Base-by-base conservation (phyloP, 1,140 invertebrate species). In the Formica exsecta region DNA sequence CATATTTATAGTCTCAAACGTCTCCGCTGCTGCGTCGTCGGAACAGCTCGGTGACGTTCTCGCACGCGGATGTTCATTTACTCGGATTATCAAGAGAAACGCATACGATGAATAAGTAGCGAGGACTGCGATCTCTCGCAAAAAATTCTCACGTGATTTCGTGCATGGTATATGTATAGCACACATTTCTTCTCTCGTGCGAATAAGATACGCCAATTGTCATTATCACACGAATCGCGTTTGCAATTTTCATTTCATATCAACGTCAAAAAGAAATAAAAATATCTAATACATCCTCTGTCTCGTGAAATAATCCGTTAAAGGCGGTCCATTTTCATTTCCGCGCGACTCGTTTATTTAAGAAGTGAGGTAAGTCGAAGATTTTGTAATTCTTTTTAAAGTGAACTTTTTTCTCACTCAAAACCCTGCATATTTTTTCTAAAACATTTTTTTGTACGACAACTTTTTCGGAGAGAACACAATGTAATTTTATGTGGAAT, bases 1-100 rank as follows among this genome's bases (percentile, higher is more conserved):
- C 91, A 92, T 92, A 92, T 92, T 91, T 91, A 92, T 91, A 91
- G 91, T 89, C 89, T 89, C 41, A 66, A 89, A 91, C 90, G 87
- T 91, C 86, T 91, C 87, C 76, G 25, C 41, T 29, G 79, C 68
- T 16, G 32, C 70, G 80, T 48, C 71, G 41, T 38, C 57, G 81
- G 62, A 25, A 48, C 68, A 61, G 68, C 68, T 83, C 38, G 79
- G 51, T 76, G 59, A 85, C 48, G 16, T 32, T 32, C 41, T 44
- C 81, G 48, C 44, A 77, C 81, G 81, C 81, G 29, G 73, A 76
- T 77, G 73, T 85, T 85, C 74, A 77, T 85, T 75, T 85, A 77
- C 41, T 85, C 59, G 73, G 70, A 65, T 85, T 75, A 85, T 85
- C 59, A 85, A 85, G 62, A 77, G 48, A 19, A 44, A 38, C 19